Percentiles rank a stretch among this genome's conserved stretches.
These are phyloP conservation scores for Octonoba sinensis DNA, from an alignment of 2,888 invertebrate species.

Conservation along the genomic window DNA sequence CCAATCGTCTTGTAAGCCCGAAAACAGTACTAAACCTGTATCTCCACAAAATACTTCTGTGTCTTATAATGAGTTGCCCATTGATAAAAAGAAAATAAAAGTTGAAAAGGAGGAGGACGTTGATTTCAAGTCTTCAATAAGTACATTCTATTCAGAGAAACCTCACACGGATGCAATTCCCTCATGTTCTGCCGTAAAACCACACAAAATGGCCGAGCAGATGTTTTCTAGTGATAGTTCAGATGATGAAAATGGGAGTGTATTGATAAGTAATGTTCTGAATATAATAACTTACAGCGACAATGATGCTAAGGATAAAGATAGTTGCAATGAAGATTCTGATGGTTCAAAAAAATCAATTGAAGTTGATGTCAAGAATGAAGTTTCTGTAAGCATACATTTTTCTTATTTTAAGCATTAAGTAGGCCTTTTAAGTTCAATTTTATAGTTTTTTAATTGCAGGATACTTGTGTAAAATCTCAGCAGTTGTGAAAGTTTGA, in stretches of 20 bases:
- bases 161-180: slow-evolving; percentile 4
- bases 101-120: too few species aligned
- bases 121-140: slow-evolving; percentile 7
- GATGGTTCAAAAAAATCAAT: background rate
- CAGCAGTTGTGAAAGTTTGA: too few species aligned
- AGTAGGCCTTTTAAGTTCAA: too few species aligned
- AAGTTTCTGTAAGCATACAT: background rate
- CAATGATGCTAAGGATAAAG: slow-evolving; percentile 29
- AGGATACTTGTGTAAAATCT: too few species aligned
- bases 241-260: slow-evolving; percentile 49
- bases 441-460: too few species aligned
- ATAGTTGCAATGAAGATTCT: background rate
- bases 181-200: slow-evolving; percentile 21
- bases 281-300: slow-evolving; percentile 43
- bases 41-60: slow-evolving; percentile 3
- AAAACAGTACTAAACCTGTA: background rate
- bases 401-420: too few species aligned
- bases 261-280: slow-evolving; percentile 46
- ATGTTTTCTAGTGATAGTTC: slow-evolving; percentile 59
- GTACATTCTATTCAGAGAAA: slow-evolving; percentile 29
- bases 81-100: slow-evolving; percentile 6
- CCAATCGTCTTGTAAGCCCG: slow-evolving; percentile 12
- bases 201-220: slow-evolving; percentile 21
- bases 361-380: too few species aligned
- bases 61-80: background rate